Percentiles rank a stretch among this genome's conserved stretches.
Conservation (phyloP, 1,140 invertebrate genomes). For the Argopecten irradians region DNA sequence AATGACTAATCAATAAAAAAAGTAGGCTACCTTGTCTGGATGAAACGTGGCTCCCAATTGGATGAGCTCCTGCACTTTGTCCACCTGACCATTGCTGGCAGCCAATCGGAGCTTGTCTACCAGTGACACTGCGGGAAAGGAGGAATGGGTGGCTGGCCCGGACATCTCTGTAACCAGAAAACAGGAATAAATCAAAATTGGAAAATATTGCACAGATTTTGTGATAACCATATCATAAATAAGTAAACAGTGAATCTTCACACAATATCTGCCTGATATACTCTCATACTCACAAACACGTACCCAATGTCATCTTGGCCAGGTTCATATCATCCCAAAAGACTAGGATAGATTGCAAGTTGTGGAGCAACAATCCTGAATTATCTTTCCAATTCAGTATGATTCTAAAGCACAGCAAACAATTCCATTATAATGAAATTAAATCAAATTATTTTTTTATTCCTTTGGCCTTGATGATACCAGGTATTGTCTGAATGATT, state of each 20-base stretch:
- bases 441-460: too few species aligned
- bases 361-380: too few species aligned
- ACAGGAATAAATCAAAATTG: background rate
- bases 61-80: constrained; percentile 66
- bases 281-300: too few species aligned
- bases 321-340: too few species aligned
- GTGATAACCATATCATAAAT: background rate
- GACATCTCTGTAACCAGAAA: background rate
- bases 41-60: constrained; percentile 65
- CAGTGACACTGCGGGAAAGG: constrained; percentile 40
- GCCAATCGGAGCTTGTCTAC: constrained; percentile 62
- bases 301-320: too few species aligned
- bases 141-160: constrained; percentile 28
- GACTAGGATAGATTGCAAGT: too few species aligned
- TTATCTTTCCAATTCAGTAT: too few species aligned
- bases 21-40: constrained; percentile 64
- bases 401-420: too few species aligned
- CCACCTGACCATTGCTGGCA: constrained; percentile 69
- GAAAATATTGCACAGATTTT: background rate
- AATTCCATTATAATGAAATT: too few species aligned
- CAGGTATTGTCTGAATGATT: too few species aligned
- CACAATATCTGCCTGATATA: too few species aligned
- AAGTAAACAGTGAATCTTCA: background rate
- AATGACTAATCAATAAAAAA: background rate
- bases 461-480: too few species aligned